Evolutionary conservation across 2,113 vertebrate species (phyloP).

Genomic region (Hydrochoerus hydrochaeris): DNA sequence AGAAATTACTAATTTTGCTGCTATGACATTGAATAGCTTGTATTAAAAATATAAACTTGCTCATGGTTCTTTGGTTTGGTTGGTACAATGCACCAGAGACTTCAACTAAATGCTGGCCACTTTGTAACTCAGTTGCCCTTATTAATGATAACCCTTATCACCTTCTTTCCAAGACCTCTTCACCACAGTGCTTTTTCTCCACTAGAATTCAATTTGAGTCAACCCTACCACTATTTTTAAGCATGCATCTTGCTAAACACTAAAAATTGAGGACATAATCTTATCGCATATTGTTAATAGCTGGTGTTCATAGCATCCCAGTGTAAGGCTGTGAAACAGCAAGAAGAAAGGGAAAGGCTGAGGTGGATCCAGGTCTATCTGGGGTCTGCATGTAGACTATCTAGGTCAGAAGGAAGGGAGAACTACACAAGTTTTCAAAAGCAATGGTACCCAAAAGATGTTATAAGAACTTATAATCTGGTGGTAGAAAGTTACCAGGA

Average conservation of each 20-base stretch:
- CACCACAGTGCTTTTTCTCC: not conserved
- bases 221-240: not conserved
- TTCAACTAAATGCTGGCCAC: constrained; percentile 9
- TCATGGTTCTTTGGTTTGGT: constrained; percentile 20
- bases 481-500: not conserved
- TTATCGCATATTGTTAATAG: not conserved
- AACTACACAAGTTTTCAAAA: constrained; percentile 33
- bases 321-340: not conserved
- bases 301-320: not conserved
- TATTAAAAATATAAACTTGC: constrained; percentile 25
- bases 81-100: not conserved
- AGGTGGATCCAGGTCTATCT: not conserved
- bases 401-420: not conserved
- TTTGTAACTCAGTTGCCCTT: not conserved
- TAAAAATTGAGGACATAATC: not conserved
- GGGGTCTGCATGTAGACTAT: not conserved
- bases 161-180: constrained; percentile 18
- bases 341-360: not conserved
- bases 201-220: constrained; percentile 38
- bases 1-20: constrained; percentile 54
- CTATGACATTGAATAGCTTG: not conserved
- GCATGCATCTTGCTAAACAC: not conserved
- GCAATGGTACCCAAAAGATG: not conserved
- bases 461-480: not conserved
- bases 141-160: not conserved